These are phyloP conservation scores for Hoplostethus mediterraneus DNA, from an alignment of 2,797 vertebrate genomes.

Conservation along the genomic window DNA sequence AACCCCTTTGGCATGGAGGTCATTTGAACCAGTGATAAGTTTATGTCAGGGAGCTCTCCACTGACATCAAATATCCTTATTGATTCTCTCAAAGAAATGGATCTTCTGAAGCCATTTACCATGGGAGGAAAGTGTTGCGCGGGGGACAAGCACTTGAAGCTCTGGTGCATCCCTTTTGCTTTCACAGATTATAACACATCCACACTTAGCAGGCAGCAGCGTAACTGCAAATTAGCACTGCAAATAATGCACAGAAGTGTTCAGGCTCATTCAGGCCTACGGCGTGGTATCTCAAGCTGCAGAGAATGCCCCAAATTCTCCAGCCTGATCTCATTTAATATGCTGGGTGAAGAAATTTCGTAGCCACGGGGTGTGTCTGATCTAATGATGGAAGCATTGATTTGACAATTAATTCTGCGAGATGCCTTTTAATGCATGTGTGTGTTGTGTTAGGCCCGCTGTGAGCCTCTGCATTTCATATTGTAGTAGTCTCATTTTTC, in stretches of 20 bases:
- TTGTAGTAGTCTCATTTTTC: not conserved
- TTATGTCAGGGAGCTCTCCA: no score
- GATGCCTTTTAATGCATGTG: conserved; percentile 11
- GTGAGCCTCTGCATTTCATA: not conserved
- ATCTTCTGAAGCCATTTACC: conserved; percentile 54
- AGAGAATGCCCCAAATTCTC: conserved; percentile 7
- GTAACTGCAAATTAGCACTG: not conserved
- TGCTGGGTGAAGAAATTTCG: conserved; percentile 10
- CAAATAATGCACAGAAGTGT: conserved; percentile 29
- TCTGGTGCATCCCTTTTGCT: conserved; percentile 12
- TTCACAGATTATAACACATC: conserved; percentile 24
- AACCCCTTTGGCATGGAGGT: not conserved
- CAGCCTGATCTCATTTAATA: not conserved
- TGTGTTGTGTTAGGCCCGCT: conserved; percentile 9
- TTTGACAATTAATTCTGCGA: conserved; percentile 34
- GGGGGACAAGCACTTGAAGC: conserved; percentile 54
- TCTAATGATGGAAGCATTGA: conserved; percentile 26
- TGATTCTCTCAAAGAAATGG: conserved; percentile 58
- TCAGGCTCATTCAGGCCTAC: not conserved
- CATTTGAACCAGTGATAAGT: not conserved
- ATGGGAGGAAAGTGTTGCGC: conserved; percentile 27
- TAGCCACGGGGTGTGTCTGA: conserved; percentile 24
- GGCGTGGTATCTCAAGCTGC: not conserved
- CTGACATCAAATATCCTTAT: conserved; percentile 6
- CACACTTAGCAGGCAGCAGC: conserved; percentile 3